phyloP scores from a whole-genome alignment of 1,140 invertebrate species.

The Ips typographus region DNA sequence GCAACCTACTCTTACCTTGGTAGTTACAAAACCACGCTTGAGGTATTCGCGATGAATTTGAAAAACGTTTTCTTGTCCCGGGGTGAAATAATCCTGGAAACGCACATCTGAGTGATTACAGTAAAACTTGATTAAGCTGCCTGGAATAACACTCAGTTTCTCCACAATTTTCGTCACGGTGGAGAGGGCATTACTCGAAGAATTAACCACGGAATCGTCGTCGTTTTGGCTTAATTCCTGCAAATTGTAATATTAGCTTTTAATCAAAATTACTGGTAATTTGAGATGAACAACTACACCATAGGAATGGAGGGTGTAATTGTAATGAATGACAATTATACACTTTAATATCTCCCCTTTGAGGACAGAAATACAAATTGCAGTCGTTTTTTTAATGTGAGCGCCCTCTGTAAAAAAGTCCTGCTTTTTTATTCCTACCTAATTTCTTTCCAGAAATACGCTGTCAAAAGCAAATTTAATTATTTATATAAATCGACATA shows the following conservation, averaged over 20 bases:
- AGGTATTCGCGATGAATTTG: constrained; percentile 43
- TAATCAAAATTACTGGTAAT: too few species aligned
- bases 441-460: too few species aligned
- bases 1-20: constrained; percentile 41
- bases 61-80: constrained; percentile 39
- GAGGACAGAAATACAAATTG: too few species aligned
- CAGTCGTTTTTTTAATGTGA: too few species aligned
- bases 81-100: constrained; percentile 47
- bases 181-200: constrained; percentile 29
- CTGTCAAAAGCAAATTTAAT: too few species aligned
- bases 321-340: too few species aligned
- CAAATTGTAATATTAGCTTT: constrained; percentile 14
- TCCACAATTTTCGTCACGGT: constrained; percentile 34
- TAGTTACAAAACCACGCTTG: constrained; percentile 27
- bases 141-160: constrained; percentile 39
- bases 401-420: too few species aligned
- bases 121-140: constrained; percentile 43
- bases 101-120: constrained; percentile 34
- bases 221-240: constrained; percentile 27
- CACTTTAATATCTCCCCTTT: too few species aligned
- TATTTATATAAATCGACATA: too few species aligned
- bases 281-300: too few species aligned
- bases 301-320: too few species aligned
- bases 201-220: constrained; percentile 38
- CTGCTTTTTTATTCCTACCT: too few species aligned